These are phyloP conservation scores for Zygaena filipendulae DNA, from an alignment of 2,888 invertebrate genomes.

Conservation along the genomic window DNA sequence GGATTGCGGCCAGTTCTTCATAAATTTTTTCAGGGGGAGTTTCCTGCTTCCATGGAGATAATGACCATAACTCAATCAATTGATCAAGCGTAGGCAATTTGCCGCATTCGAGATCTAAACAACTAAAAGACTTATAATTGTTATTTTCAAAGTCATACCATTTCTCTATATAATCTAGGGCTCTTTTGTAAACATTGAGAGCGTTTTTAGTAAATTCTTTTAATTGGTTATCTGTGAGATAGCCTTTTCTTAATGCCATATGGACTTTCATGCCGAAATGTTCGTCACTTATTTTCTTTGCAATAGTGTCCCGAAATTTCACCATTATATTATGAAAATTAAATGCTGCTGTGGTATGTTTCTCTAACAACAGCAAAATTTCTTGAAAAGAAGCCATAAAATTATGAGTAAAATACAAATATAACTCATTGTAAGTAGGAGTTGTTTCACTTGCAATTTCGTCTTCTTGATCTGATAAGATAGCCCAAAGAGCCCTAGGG, in stretches of 20 bases:
- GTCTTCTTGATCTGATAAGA: conserved; percentile 2
- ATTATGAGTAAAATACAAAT: conserved; percentile 5
- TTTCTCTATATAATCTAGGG: conserved; percentile 2
- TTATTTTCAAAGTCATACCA: conserved; percentile 3
- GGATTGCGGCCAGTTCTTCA: conserved; percentile 5
- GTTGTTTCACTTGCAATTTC: conserved; percentile 2
- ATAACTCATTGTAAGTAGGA: conserved; percentile 2
- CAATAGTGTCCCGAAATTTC: conserved; percentile 1
- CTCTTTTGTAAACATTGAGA: conserved; percentile 2
- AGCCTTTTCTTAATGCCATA: conserved; percentile 1
- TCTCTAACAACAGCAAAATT: conserved; percentile 4
- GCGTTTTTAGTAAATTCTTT: conserved; percentile 2
- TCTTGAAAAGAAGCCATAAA: conserved; percentile 2
- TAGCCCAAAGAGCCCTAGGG: conserved; percentile 2
- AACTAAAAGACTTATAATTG: conserved; percentile 6
- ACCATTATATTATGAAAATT: conserved; percentile 1
- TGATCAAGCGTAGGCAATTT: conserved; percentile 8
- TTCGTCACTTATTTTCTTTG: conserved; percentile 1
- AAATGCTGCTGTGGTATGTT: conserved; percentile 2
- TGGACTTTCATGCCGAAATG: conserved; percentile 1
- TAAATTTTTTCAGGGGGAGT: conserved; percentile 5
- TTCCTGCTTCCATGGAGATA: conserved; percentile 4
- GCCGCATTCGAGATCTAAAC: conserved; percentile 8
- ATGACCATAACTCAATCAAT: too few relatives aligned
- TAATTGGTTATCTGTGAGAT: conserved; percentile 1